Evolutionary conservation across 1,140 invertebrate species (phyloP), one percentile per base, ranked within the genome.

Genomic region (Drosophila parvula): DNA sequence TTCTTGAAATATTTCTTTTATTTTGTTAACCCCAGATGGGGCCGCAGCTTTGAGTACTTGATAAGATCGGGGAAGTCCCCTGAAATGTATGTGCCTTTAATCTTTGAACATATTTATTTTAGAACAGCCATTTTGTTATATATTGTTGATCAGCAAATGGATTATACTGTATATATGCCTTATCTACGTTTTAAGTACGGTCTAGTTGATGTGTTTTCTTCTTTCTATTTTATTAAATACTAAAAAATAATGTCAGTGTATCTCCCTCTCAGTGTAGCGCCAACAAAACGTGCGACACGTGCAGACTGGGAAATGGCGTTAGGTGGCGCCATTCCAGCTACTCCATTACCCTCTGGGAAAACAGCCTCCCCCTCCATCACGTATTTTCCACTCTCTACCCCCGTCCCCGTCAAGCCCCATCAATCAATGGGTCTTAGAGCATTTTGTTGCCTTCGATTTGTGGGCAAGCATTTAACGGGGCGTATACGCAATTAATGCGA

Each of bases 401-500:
- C 16, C 56, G 16, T 57, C 63, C 71, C 28, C 43, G 55, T 38
- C 41, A 44, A 55, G 43, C 61, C 60, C 61, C 60, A 78, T 57
- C 69, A 71, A 79, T 79, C 75, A 79, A 79, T 79, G 76, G 55
- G 70, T 51, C 64, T 78, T 78, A 70, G 63, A 68, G 50, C 53
- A 45, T 60, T 59, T 79, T 70, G 51, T 61, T 69, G 44, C 60
- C 48, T 55, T 75, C 40, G 50, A 71, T 74, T 64, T 63, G 57
- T 63, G 40, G 71, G 58, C 58, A 47, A 67, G 38, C 78, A 43
- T 60, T 79, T 79, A 68, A 79, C 78, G 61, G 69, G 76, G 78
- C 78, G 78, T 79, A 79, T 79, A 58, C 78, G 78, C 78, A 79
- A 79, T 79, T 79, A 79, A 79, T 68, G 76, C 57, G 40, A 57